Evolutionary conservation across 2,797 vertebrate genomes (phyloP), one percentile per base, ranked within the genome.

Genomic region (Apogon talboti): DNA sequence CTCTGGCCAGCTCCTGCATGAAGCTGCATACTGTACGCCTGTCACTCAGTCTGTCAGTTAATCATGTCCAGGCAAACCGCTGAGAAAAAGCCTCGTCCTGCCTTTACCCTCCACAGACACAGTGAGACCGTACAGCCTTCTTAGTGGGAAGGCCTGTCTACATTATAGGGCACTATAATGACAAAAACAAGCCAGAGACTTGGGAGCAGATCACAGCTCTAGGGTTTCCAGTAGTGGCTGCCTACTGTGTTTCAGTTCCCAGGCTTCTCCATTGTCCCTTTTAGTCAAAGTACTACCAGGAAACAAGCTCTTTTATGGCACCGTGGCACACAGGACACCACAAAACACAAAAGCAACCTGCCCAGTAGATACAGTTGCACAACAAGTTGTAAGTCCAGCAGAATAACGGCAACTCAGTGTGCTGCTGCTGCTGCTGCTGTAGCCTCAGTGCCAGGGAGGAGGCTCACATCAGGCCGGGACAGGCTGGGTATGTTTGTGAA

Each of bases 231-330:
- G 52, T 44, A 50, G 71, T 59, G 61, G 71, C 76, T 70, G 65
- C 66, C 60, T 74, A 57, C 83, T 81, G 66, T 48, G 68, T 87
- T 83, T 85, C 85, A 71, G 79, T 91, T 92, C 89, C 86, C 88
- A 91, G 89, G 86, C 78, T 84, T 90, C 87, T 91, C 79, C 71
- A 61, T 83, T 89, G 86, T 87, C 74, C 70, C 30, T 40, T 49
- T 72, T 51, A 64, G 74, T 59, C 63, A 51, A 56, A 76, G 78
- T 70, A 75, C 70, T 55, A 70, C 75, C 11, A 3, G 53, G 73
- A 75, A 87, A 77, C 66, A 46, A 66, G 59, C 64, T 82, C 40
- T 79, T 75, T 75, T 76, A 76, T 69, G 66, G 54, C 62, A 56
- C 62, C 0, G 35, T 33, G 65, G 53, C 82, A 70, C 76, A 76